Evolutionary conservation across 2,797 vertebrate species (phyloP).

Genomic region (Clarias pachynema): DNA sequence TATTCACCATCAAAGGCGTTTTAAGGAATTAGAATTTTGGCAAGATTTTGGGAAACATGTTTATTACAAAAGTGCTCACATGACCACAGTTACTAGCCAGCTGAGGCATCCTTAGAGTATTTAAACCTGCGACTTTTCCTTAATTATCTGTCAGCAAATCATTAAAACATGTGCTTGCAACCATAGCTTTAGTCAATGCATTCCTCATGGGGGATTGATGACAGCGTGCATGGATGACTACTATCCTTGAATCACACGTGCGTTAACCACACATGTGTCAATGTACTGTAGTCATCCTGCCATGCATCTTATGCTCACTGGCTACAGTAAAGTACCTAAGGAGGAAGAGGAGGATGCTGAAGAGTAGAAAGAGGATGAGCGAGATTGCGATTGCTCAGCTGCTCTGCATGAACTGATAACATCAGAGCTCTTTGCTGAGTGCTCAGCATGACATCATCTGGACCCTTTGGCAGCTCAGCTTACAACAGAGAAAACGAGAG

Average conservation of each 20-base stretch:
- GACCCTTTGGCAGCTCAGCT: constrained; percentile 51
- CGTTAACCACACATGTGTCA: constrained; percentile 46
- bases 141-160: constrained; percentile 47
- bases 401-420: constrained; percentile 63
- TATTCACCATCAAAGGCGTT: background rate
- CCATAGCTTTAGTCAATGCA: constrained; percentile 33
- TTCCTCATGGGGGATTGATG: constrained; percentile 30
- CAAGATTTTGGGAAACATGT: background rate
- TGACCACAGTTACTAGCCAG: constrained; percentile 42
- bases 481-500: constrained; percentile 37
- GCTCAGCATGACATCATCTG: constrained; percentile 76
- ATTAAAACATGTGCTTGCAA: constrained; percentile 47
- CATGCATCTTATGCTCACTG: constrained; percentile 15
- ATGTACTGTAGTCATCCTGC: constrained; percentile 4
- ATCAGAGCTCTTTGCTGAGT: constrained; percentile 63
- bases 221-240: constrained; percentile 48
- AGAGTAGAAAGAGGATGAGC: constrained; percentile 33
- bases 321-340: background rate
- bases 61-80: constrained; percentile 23
- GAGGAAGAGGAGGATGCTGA: constrained; percentile 25
- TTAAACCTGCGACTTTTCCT: constrained; percentile 43
- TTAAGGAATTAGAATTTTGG: background rate
- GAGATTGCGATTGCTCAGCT: constrained; percentile 52
- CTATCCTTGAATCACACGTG: constrained; percentile 41
- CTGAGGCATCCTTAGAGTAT: constrained; percentile 40